Evolutionary conservation across 2,797 vertebrate genomes (phyloP).

Genomic region (Philypnodon macrostomus): DNA sequence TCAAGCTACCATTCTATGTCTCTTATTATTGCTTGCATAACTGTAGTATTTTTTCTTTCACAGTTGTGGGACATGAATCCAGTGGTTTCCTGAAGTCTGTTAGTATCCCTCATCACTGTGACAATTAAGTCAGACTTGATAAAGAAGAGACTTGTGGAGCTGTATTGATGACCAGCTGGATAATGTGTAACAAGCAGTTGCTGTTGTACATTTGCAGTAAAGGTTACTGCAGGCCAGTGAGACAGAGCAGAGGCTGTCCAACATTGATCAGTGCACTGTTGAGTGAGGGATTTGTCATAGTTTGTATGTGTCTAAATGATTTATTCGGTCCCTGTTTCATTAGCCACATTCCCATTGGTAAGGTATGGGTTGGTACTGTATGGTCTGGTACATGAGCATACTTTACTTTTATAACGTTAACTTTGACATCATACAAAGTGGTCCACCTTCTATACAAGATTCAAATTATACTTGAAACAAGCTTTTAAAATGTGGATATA

Average conservation of each 20-base stretch:
- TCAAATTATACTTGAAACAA: too few relatives aligned
- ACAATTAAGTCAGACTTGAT: constrained; percentile 9
- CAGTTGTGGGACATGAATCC: constrained; percentile 98
- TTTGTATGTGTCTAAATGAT: too few relatives aligned
- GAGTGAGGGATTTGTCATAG: too few relatives aligned
- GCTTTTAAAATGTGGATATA: too few relatives aligned
- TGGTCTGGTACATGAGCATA: too few relatives aligned
- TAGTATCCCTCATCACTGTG: constrained; percentile 11
- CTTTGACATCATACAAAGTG: too few relatives aligned
- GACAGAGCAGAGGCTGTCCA: constrained; percentile 9
- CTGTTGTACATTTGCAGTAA: constrained; percentile 16
- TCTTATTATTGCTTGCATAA: not conserved
- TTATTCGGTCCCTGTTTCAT: too few relatives aligned
- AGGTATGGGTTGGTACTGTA: too few relatives aligned
- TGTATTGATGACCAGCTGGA: constrained; percentile 24
- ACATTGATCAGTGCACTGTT: not conserved
- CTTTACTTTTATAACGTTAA: too few relatives aligned
- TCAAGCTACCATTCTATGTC: too few relatives aligned
- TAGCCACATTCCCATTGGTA: too few relatives aligned
- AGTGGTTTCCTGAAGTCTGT: constrained; percentile 88
- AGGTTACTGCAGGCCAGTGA: constrained; percentile 25
- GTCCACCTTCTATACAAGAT: too few relatives aligned
- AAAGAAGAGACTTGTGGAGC: constrained; percentile 11
- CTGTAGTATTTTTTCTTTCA: constrained; percentile 3
- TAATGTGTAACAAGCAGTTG: constrained; percentile 40